phyloP scores from a whole-genome alignment of 2,888 invertebrate genomes.

The Sarcophaga rosellei region DNA sequence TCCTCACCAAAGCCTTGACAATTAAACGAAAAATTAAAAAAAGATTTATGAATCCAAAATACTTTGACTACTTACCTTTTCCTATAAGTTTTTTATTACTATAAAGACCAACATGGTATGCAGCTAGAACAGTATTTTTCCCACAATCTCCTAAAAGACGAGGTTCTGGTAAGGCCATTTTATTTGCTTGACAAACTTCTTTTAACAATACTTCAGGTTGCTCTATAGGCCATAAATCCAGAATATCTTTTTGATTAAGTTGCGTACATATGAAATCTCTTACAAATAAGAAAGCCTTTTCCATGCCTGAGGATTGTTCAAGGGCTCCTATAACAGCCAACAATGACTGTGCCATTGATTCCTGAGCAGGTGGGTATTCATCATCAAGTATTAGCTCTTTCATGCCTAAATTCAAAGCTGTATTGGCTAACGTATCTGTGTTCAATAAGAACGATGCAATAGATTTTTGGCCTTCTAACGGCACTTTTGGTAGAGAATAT shows the following conservation, averaged over 20 bases:
- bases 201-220: slow-evolving; percentile 89
- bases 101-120: slow-evolving; percentile 94
- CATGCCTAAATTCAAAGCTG: slow-evolving; percentile 89
- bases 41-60: not conserved
- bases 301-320: slow-evolving; percentile 85
- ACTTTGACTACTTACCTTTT: slow-evolving; percentile 84
- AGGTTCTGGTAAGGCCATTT: slow-evolving; percentile 86
- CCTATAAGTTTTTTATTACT: slow-evolving; percentile 90
- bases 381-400: slow-evolving; percentile 90
- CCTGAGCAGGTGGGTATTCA: slow-evolving; percentile 84
- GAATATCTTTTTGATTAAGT: slow-evolving; percentile 91
- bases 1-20: slow-evolving; percentile 92
- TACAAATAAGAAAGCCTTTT: slow-evolving; percentile 88
- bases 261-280: slow-evolving; percentile 93
- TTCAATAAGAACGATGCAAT: slow-evolving; percentile 83
- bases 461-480: slow-evolving; percentile 88
- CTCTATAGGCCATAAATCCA: slow-evolving; percentile 91
- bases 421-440: slow-evolving; percentile 84
- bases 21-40: not conserved
- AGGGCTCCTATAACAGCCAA: slow-evolving; percentile 92
- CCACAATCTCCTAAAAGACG: slow-evolving; percentile 91
- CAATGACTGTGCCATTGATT: slow-evolving; percentile 87
- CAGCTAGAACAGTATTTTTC: slow-evolving; percentile 89
- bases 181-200: slow-evolving; percentile 84
- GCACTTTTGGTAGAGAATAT: slow-evolving; percentile 87